phyloP scores from a whole-genome alignment of 2,113 vertebrate genomes.

The Apteryx owenii region DNA sequence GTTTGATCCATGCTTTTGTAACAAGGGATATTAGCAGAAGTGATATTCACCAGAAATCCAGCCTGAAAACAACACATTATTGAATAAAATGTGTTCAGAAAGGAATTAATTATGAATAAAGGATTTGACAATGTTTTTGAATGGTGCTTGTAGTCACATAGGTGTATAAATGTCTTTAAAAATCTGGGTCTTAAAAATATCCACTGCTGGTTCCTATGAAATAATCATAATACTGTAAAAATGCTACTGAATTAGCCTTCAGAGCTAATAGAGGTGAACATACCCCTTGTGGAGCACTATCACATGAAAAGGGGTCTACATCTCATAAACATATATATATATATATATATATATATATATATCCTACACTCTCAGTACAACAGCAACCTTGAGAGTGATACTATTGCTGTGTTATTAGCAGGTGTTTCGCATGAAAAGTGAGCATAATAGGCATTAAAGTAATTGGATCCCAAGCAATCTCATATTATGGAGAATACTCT shows the following conservation, averaged over 20 bases:
- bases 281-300: constrained; percentile 9
- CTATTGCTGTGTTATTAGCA: constrained; percentile 21
- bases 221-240: constrained; percentile 23
- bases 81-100: neutral
- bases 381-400: neutral
- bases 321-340: constrained; percentile 8
- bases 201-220: neutral
- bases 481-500: constrained; percentile 4
- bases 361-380: neutral
- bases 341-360: neutral
- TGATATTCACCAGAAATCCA: neutral
- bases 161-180: neutral
- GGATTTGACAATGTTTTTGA: neutral
- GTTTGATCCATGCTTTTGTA: neutral
- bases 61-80: neutral
- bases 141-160: neutral
- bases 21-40: neutral
- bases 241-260: constrained; percentile 32
- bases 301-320: neutral
- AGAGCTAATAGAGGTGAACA: constrained; percentile 38
- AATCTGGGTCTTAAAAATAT: neutral
- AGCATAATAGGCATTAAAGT: constrained; percentile 29
- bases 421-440: constrained; percentile 40
- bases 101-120: neutral
- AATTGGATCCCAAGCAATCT: constrained; percentile 19